A percentile compares a stretch with the other conserved stretches of the same genome.
Conservation (phyloP, 2,113 vertebrate species). For the Neogobius melanostomus region DNA sequence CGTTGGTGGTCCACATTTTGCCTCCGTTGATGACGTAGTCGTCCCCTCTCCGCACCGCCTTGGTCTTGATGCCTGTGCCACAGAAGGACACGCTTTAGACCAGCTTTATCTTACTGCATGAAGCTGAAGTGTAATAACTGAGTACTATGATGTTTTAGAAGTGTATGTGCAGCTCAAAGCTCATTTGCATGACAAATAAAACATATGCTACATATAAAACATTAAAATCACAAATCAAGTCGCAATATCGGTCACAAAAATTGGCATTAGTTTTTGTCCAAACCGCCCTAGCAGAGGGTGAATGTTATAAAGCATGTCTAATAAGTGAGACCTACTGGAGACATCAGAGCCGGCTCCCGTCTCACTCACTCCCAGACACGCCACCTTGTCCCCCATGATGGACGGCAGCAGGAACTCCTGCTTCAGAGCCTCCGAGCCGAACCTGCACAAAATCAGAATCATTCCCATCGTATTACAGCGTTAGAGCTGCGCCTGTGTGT, state of each 20-base stretch:
- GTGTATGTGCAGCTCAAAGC: too few species aligned
- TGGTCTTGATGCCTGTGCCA: slow-evolving; percentile 79
- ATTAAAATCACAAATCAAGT: too few species aligned
- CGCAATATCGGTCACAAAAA: too few species aligned
- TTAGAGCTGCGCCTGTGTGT: too few species aligned
- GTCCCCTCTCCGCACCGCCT: slow-evolving; percentile 77
- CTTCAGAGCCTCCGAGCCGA: slow-evolving; percentile 82
- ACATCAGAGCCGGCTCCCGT: slow-evolving; percentile 84
- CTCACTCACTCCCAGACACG: slow-evolving; percentile 84
- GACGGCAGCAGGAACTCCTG: slow-evolving; percentile 80
- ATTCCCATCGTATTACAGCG: neutral
- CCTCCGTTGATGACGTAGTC: slow-evolving; percentile 82
- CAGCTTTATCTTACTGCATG: neutral
- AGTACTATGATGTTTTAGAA: too few species aligned
- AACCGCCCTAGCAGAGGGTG: too few species aligned
- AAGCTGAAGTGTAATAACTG: too few species aligned
- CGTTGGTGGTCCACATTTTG: slow-evolving; percentile 83
- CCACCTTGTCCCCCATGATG: slow-evolving; percentile 81
- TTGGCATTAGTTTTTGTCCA: too few species aligned
- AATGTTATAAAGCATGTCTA: too few species aligned
- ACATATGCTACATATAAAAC: too few species aligned
- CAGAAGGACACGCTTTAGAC: neutral
- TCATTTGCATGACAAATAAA: too few species aligned
- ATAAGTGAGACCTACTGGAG: slow-evolving; percentile 74
- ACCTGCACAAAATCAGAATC: slow-evolving; percentile 65